phyloP scores from a whole-genome alignment of 2,888 invertebrate genomes.

The Epirrita christyi region DNA sequence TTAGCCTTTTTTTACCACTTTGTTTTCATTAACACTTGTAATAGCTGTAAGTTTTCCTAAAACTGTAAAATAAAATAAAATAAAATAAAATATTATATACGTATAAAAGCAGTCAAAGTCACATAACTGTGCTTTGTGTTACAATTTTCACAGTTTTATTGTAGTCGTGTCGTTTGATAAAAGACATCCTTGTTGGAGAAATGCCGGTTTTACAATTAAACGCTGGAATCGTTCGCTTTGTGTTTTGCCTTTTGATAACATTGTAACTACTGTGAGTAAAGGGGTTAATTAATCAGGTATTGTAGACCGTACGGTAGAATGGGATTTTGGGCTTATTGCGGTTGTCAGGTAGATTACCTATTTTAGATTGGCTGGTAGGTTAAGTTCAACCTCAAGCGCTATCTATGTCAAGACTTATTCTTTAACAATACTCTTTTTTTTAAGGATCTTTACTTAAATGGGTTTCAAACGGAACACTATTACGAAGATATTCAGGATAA shows the following conservation, averaged over 20 bases:
- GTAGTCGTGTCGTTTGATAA: slow-evolving; percentile 4
- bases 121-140: neutral
- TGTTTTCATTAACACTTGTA: too few relatives aligned
- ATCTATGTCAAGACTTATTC: too few relatives aligned
- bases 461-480: too few relatives aligned
- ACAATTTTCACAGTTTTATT: neutral
- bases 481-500: too few relatives aligned
- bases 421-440: too few relatives aligned
- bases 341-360: slow-evolving; percentile 8
- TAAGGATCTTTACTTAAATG: too few relatives aligned
- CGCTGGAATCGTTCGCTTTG: slow-evolving; percentile 10
- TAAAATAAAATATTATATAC: too few relatives aligned
- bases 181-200: slow-evolving; percentile 17
- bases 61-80: too few relatives aligned
- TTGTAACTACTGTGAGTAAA: slow-evolving; percentile 27
- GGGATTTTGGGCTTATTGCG: slow-evolving; percentile 5
- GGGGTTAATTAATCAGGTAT: slow-evolving; percentile 20
- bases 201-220: slow-evolving; percentile 36
- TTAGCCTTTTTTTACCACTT: too few relatives aligned
- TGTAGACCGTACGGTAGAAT: slow-evolving; percentile 5
- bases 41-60: too few relatives aligned
- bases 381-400: too few relatives aligned
- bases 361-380: neutral
- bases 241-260: slow-evolving; percentile 32
- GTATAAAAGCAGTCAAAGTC: too few relatives aligned